Conservation (phyloP, 1,140 invertebrate genomes). For the Piezodorus guildinii region DNA sequence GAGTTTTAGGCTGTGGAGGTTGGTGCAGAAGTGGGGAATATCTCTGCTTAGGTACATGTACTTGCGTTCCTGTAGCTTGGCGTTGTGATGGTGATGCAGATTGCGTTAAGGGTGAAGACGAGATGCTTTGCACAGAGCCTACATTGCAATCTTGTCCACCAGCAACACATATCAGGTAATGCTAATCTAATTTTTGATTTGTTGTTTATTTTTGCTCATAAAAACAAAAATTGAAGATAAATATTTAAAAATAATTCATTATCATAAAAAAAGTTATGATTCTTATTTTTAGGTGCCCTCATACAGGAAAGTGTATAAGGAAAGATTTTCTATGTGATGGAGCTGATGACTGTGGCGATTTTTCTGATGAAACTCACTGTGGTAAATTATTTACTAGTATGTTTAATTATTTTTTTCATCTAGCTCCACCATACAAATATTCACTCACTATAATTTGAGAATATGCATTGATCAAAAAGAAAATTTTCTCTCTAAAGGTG, state of each 20-base stretch:
- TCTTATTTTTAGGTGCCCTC: slow-evolving; percentile 43
- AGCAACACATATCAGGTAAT: slow-evolving; percentile 30
- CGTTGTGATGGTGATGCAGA: slow-evolving; percentile 49
- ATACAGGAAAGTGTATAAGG: slow-evolving; percentile 58
- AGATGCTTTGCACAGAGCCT: slow-evolving; percentile 43
- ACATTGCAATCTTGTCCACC: slow-evolving; percentile 33
- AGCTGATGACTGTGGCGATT: slow-evolving; percentile 70
- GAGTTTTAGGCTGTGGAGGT: slow-evolving; percentile 37
- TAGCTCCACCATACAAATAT: too few species aligned
- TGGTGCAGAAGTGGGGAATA: slow-evolving; percentile 39
- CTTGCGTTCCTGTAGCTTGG: slow-evolving; percentile 44
- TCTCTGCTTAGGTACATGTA: slow-evolving; percentile 45
- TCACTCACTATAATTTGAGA: too few species aligned
- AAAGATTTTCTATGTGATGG: slow-evolving; percentile 66
- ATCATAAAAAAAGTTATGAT: not conserved
- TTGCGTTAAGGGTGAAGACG: slow-evolving; percentile 54
- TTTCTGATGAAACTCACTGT: slow-evolving; percentile 68
- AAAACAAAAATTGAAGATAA: too few species aligned
- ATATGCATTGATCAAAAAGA: too few species aligned
- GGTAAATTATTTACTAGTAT: slow-evolving; percentile 36
- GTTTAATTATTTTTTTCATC: too few species aligned
- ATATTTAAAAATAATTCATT: too few species aligned
- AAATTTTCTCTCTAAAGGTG: too few species aligned
- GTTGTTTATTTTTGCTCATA: too few species aligned
- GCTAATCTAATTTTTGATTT: too few species aligned